Evolutionary conservation across 2,888 invertebrate genomes (phyloP), one percentile per base, ranked within the genome.

Genomic region (Agrochola circellaris): DNA sequence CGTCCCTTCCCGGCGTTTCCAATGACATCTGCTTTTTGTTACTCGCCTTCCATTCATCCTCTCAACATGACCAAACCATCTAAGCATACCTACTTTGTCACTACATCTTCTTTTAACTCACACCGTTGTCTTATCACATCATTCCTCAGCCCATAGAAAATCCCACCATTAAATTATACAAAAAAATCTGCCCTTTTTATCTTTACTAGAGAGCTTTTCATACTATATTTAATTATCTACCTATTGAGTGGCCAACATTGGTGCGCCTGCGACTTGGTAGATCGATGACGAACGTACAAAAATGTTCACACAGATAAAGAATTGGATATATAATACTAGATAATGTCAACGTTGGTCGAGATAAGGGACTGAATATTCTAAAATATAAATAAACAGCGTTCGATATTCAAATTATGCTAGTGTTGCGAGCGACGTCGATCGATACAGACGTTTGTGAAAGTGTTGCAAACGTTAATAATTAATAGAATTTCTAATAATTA

Each of bases 401-500:
- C 74, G 67, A 74, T 70, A 72, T 73, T 79, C 62, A 77, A 73
- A 71, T 60, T 45, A 34, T 58, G 54, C 6, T 73, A 84, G 85
- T 84, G 51, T 78, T 85, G 66, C 61, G 75, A 67, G 17, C 34
- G 51, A 64, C 81, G 77, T 74, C 62, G 48, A 58, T n/a, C 58
- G 45, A 68, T 58, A 64, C 67, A 58, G 77, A 88, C 88, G 87
- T 82, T 67, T 66, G 34, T 20, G 15, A 70, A 68, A 81, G 67
- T 71, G 61, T 68, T 69, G 45, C 73, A 60, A 69, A 38, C 48
- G 17, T 62, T 65, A 9, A 61, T 51, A 60, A 34, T 56, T 75
- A 23, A 38, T 13, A 69, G 23, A 54, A 60, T 23, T 62, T 68
- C 56, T 42, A 67, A n/a, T 30, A 68, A 48, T 76, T 73, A 38